Base-by-base conservation (phyloP, 2,113 vertebrate genomes). In the Aldabrachelys gigantea region DNA sequence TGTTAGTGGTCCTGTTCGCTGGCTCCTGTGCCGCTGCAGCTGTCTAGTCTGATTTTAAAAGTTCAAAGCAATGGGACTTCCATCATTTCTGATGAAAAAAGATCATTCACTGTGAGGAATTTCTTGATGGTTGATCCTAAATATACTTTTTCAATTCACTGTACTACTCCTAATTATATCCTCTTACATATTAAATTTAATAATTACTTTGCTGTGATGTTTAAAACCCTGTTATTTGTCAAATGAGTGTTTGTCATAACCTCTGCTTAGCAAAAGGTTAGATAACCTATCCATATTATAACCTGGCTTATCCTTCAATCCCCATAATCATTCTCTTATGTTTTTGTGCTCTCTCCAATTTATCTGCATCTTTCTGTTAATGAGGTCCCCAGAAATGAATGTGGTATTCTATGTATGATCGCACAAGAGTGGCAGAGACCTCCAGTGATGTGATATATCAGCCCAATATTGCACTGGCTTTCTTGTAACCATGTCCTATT, bases 271-370 rank as follows among this genome's bases (percentile, higher is more conserved):
- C 13, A 6, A 65, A 29, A 59, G 27, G 57, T 65, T 35, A 65
- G 13, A 35, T 65, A 35, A 35, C 31, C 29, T 65, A 65, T 31
- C 29, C 59, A 35, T 76, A 29, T 91, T 89, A 85, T 24, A 94
- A 86, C 81, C 65, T 44, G 27, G 88, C 3, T n/a, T 85, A 57
- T 25, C 56, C 76, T 80, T 90, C 21, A 38, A 13, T 81, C 52
- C 65, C 8, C 49, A 2, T n/a, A 83, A 31, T 52, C 0, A 0
- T 52, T 72, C 49, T 59, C 75, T 49, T 0, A 13, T 84, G 9
- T 69, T 84, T 93, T 91, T 89, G 80, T 69, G 35, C 76, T 24
- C 24, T n/a, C 82, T 90, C 80, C 62, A 1, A 29, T 80, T 95
- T 84, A 88, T 82, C 82, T 85, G 1, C 57, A 82, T 16, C 0